Evolutionary conservation across 2,113 vertebrate genomes (phyloP).

Genomic region (Hyla sarda): DNA sequence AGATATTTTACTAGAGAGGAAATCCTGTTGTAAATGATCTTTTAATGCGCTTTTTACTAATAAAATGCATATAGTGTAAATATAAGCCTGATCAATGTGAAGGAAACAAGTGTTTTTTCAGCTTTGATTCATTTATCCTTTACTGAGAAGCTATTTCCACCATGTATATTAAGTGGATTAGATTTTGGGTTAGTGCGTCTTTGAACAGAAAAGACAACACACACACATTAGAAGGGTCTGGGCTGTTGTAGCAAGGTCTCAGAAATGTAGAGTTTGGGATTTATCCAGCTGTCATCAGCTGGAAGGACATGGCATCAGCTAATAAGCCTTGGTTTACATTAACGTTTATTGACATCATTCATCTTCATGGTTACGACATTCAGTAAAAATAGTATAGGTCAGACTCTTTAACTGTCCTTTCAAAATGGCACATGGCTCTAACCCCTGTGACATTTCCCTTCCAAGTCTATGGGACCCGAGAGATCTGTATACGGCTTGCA

Average conservation of each 20-base stretch:
- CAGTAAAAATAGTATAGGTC: too few species aligned
- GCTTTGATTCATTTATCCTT: neutral
- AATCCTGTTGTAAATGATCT: neutral
- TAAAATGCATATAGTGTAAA: constrained; percentile 10
- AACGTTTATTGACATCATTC: too few species aligned
- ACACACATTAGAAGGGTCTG: too few species aligned
- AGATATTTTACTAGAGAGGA: neutral
- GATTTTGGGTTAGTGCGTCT: neutral
- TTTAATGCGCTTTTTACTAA: constrained; percentile 1
- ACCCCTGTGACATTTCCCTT: too few species aligned
- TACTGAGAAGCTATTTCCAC: neutral
- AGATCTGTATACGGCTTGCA: too few species aligned
- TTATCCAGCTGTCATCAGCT: neutral
- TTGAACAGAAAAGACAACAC: neutral
- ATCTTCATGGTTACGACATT: too few species aligned
- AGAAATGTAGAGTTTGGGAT: neutral
- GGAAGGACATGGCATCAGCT: too few species aligned
- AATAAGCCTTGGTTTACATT: too few species aligned
- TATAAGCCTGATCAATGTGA: neutral
- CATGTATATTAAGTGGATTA: constrained; percentile 7
- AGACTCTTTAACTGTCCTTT: too few species aligned
- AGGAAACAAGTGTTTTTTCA: constrained; percentile 10
- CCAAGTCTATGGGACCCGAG: too few species aligned
- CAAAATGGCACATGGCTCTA: too few species aligned
- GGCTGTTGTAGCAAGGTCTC: too few species aligned